phyloP scores from a whole-genome alignment of 2,888 invertebrate species.

The Gasteruption jaculator region DNA sequence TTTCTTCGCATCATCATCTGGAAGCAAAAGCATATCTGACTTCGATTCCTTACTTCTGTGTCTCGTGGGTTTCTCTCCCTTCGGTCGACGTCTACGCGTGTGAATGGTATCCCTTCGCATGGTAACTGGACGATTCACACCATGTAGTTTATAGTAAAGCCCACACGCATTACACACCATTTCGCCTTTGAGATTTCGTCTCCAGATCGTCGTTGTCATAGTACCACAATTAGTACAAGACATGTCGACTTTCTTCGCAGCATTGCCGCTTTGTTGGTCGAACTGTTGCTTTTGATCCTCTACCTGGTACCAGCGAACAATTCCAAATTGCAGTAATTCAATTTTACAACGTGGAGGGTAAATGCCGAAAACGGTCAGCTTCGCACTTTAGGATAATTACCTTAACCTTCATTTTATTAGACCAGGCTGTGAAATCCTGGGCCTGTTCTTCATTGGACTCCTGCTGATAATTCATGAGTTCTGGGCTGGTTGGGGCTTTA shows the following conservation, averaged over 20 bases:
- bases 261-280: constrained; percentile 41
- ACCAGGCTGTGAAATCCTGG: constrained; percentile 48
- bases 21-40: no score
- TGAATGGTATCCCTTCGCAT: constrained; percentile 97
- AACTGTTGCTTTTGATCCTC: constrained; percentile 41
- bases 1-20: no score
- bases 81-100: constrained; percentile 83
- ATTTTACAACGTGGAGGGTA: background rate
- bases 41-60: constrained; percentile 44
- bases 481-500: constrained; percentile 55
- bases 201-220: constrained; percentile 96
- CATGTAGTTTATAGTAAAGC: constrained; percentile 94
- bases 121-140: constrained; percentile 86
- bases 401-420: constrained; percentile 40
- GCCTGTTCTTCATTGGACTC: constrained; percentile 46
- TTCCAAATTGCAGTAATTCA: no score
- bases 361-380: constrained; percentile 20
- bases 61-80: constrained; percentile 58
- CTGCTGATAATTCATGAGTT: constrained; percentile 41
- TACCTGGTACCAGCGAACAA: constrained; percentile 26
- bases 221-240: constrained; percentile 96
- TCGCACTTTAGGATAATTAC: constrained; percentile 15
- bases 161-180: constrained; percentile 99
- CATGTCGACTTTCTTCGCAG: constrained; percentile 65
- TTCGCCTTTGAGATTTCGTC: constrained; percentile 92